Evolutionary conservation across 1,140 invertebrate genomes (phyloP), one percentile per base, ranked within the genome.

Genomic region (Neodiprion lecontei): DNA sequence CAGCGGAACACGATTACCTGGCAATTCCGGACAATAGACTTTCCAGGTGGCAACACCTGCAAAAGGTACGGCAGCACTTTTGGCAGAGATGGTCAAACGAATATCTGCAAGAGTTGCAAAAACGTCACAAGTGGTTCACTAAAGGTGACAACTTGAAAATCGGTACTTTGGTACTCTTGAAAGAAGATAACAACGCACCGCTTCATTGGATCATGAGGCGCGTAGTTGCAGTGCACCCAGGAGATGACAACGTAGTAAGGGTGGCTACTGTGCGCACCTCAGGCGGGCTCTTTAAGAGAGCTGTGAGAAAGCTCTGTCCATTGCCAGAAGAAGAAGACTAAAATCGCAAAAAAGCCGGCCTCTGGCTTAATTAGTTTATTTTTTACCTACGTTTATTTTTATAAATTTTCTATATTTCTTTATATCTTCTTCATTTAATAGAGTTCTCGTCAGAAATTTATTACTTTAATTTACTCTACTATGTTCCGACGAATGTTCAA

Each of bases 11-110:
- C 14, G n/a, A 76, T 23, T 7, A 72, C 12, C 1, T 9, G n/a
- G 40, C 67, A 5, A 28, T 69, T 48, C 48, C 73, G 12, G 23
- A 3, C 11, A 81, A 79, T 72, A 48, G 77, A 10, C 71, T 83
- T 28, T 66, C 68, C 2, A 71, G 74, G 4, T 86, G 79, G 78
- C 77, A 84, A 68, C 72, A 73, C 3, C 48, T 80, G 8, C 73
- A 81, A 47, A 72, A 77, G 71, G 61, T 82, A 11, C 65, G 53
- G n/a, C 79, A 86, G 70, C 74, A 80, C 66, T 82, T 86, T 74
- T 87, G 83, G 84, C 68, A 74, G 14, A 49, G 76, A 48, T 85
- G 83, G 82, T 72, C 66, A 12, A 72, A 49, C 28, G 85, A 87
- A 71, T 87, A 87, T 71, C 40, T 86, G 7, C 67, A 67, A 21